Evolutionary conservation across 1,140 invertebrate genomes (phyloP), one percentile per base, ranked within the genome.

Genomic region (Trachymyrmex septentrionalis): DNA sequence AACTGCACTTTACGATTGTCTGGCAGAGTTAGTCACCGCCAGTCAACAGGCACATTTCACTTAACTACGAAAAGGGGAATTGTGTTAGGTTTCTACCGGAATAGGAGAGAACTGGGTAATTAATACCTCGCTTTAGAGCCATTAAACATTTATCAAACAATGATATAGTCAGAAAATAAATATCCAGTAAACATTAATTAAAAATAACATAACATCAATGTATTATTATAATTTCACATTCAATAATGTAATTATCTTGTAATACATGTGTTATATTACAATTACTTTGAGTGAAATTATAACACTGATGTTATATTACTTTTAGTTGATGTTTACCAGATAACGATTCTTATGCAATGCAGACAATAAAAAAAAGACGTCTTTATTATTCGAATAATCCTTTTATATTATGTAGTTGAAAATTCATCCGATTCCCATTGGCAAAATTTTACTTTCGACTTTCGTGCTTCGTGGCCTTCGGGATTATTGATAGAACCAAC

Each of bases 381-480:
- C 38, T 5, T 85, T 71, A 53, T 82, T 48, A 24, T 7, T 59
- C 5, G 19, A 71, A 81, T 63, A 27, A 69, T n/a, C 53, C 2
- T 4, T 24, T 57, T 57, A n/a, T 30, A 2, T 77, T 85, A n/a
- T 21, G 5, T 5, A 44, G 12, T 27, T 21, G 16, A 19, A 7
- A 50, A 34, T 48, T 24, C 44, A 21, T 53, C 12, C 16, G 14
- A 85, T 50, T 10, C 21, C 6, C 27, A 48, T 66, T 84, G 78
- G 77, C 30, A 30, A 71, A 24, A 86, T 50, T 48, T 44, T 21
- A 34, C 57, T 48, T 91, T 91, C 73, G 88, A 94, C 87, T 92
- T 96, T 77, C 92, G 91, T 76, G 90, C 96, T 69, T 96, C 95
- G 9, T 96, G 95, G 94, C 95, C 96, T 2, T 95, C 96, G 80